Percentiles rank a stretch among this genome's conserved stretches.
Conservation (phyloP, 2,888 invertebrate genomes). For the Lamellibrachia satsuma region DNA sequence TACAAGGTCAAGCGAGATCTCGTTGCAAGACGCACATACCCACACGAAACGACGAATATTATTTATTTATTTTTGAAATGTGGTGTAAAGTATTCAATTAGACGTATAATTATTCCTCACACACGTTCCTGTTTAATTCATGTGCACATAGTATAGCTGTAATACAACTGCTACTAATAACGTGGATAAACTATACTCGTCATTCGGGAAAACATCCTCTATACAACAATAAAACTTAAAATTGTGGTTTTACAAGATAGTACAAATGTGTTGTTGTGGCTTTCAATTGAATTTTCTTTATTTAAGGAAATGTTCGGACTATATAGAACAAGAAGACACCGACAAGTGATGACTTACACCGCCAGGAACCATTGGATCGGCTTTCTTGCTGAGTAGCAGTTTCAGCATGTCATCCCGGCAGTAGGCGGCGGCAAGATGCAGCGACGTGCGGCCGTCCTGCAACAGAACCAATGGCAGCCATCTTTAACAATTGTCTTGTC, state of each 20-base stretch:
- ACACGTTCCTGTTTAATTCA: too few species aligned
- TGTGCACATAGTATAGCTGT: too few species aligned
- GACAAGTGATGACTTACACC: constrained; percentile 77
- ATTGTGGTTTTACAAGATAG: too few species aligned
- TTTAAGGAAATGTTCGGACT: neutral
- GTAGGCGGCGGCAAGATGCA: constrained; percentile 94
- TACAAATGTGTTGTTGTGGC: neutral
- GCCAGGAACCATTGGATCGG: constrained; percentile 90
- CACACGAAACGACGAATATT: neutral
- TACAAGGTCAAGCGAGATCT: neutral
- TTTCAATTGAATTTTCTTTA: neutral
- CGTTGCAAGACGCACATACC: neutral
- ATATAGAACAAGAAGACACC: neutral
- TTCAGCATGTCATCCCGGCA: constrained; percentile 95
- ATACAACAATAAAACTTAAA: too few species aligned
- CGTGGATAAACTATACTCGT: too few species aligned
- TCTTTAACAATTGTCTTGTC: too few species aligned
- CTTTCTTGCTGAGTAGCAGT: constrained; percentile 84
- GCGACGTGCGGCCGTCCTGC: constrained; percentile 95
- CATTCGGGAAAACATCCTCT: too few species aligned
- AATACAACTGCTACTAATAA: too few species aligned
- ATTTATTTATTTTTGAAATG: too few species aligned
- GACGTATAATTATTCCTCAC: too few species aligned
- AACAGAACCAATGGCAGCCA: neutral
- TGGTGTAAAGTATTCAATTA: too few species aligned